Conservation (phyloP, 30 jellyfish, hydroid and myxozoan genomes). For the Aurelia sp. region DNA sequence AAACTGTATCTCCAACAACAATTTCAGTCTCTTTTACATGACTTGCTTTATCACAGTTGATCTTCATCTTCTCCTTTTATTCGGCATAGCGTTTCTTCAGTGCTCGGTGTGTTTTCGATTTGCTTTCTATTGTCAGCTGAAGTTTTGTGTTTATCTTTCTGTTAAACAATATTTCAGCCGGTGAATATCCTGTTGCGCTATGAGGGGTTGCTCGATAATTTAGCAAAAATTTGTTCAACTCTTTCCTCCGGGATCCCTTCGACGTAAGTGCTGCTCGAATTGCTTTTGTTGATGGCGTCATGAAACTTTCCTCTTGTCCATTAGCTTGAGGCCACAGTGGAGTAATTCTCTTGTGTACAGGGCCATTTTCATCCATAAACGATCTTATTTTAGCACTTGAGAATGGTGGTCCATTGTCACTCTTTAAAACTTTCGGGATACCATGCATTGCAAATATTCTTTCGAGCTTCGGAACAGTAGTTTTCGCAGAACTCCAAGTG, state of each 20-base stretch:
- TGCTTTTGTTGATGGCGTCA: too few relatives aligned
- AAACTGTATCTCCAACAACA: neutral
- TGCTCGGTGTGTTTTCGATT: too few relatives aligned
- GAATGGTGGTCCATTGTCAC: slow-evolving; percentile 50
- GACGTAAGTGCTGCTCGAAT: too few relatives aligned
- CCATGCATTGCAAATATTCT: slow-evolving; percentile 38
- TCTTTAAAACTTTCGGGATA: neutral
- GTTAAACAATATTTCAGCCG: neutral
- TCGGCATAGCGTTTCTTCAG: too few relatives aligned
- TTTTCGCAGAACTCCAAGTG: slow-evolving; percentile 31
- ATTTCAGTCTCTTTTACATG: neutral
- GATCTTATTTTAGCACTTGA: neutral
- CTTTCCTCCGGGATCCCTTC: too few relatives aligned
- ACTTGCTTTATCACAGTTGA: neutral
- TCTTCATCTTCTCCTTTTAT: slow-evolving; percentile 12
- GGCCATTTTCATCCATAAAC: slow-evolving; percentile 29
- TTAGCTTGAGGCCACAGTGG: too few relatives aligned
- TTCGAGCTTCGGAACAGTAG: slow-evolving; percentile 8
- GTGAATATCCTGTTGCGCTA: slow-evolving; percentile 26
- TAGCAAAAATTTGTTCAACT: too few relatives aligned
- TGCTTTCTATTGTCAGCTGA: too few relatives aligned
- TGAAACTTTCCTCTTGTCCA: too few relatives aligned
- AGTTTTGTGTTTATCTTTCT: slow-evolving; percentile 4
- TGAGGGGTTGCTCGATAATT: too few relatives aligned
- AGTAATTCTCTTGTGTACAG: slow-evolving; percentile 31